Conservation (phyloP, 2,888 invertebrate species). For the Bembecia ichneumoniformis region DNA sequence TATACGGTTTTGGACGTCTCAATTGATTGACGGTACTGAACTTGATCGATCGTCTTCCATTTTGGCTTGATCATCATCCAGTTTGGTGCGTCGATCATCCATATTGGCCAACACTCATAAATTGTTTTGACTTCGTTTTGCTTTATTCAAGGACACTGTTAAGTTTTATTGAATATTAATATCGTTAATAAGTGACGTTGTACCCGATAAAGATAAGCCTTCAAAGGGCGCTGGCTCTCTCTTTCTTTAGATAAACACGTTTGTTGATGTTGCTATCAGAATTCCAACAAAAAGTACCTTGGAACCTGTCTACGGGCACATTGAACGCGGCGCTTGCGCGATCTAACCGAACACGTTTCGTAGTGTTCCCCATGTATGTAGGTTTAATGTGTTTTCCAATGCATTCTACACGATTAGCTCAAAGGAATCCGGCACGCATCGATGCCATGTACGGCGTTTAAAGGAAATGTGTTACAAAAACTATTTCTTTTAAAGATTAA, state of each 20-base stretch:
- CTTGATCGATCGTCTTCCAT: background rate
- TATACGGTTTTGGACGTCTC: background rate
- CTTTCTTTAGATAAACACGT: conserved; percentile 31
- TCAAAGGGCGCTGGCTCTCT: background rate
- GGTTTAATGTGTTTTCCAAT: conserved; percentile 40
- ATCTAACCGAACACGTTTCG: conserved; percentile 44
- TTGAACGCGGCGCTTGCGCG: conserved; percentile 33
- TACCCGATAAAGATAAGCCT: background rate
- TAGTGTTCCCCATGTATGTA: conserved; percentile 19
- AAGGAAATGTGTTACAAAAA: background rate
- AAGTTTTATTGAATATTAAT: too few relatives aligned
- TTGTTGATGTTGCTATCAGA: conserved; percentile 45
- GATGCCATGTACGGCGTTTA: background rate
- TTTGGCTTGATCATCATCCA: background rate
- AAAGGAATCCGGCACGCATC: conserved; percentile 33
- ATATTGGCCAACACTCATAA: too few relatives aligned
- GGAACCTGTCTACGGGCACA: conserved; percentile 41
- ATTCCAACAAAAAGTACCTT: conserved; percentile 31
- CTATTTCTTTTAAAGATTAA: background rate
- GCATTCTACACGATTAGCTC: conserved; percentile 39
- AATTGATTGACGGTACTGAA: background rate
- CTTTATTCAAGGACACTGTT: too few relatives aligned
- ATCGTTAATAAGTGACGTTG: background rate
- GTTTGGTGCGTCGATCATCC: background rate
- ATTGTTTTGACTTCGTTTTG: too few relatives aligned